These are phyloP conservation scores for Folsomia candida DNA, from an alignment of 2,888 invertebrate genomes.

Conservation along the genomic window DNA sequence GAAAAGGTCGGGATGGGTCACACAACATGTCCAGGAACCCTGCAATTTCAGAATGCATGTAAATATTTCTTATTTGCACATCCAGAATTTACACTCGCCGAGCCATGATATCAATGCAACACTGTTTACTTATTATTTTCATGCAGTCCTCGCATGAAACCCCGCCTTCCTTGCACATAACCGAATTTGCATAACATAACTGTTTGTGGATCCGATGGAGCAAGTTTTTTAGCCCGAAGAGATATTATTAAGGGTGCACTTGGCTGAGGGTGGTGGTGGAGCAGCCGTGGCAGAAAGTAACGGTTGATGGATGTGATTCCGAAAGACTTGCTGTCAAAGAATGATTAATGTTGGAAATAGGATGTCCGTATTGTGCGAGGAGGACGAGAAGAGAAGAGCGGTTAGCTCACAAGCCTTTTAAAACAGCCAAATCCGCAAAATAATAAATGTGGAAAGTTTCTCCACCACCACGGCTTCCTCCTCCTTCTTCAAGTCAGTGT, in stretches of 20 bases:
- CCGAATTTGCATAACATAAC: no score
- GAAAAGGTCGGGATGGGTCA: background rate
- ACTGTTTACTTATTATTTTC: no score
- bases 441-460: slow-evolving; percentile 29
- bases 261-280: no score
- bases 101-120: no score
- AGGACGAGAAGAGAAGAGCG: background rate
- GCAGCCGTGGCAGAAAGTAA: slow-evolving; percentile 16
- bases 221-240: background rate
- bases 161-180: no score
- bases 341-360: slow-evolving; percentile 51
- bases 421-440: slow-evolving; percentile 44
- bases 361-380: slow-evolving; percentile 36
- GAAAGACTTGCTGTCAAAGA: slow-evolving; percentile 51
- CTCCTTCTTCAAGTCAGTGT: background rate
- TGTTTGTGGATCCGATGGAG: background rate
- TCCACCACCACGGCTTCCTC: background rate
- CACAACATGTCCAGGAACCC: slow-evolving; percentile 1
- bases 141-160: no score
- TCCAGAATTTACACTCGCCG: no score
- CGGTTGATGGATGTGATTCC: slow-evolving; percentile 51
- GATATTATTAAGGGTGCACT: no score
- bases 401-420: slow-evolving; percentile 16
- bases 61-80: no score
- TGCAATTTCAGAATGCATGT: no score